Evolutionary conservation across 2,888 invertebrate genomes (phyloP).

Genomic region (Poecilobothrus nobilitatus): DNA sequence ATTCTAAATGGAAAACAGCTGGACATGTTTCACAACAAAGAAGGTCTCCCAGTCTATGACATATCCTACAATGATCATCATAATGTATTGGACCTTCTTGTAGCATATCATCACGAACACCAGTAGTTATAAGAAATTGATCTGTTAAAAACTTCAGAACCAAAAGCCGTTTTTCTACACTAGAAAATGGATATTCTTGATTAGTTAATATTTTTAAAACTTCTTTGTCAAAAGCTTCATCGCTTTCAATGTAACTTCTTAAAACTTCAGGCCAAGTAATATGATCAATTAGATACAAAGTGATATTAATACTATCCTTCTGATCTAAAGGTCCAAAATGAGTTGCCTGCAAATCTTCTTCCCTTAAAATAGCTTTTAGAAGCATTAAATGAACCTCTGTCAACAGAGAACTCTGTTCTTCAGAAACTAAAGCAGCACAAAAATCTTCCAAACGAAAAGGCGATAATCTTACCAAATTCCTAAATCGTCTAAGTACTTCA

Average conservation of each 20-base stretch:
- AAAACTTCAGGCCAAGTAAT: conserved; percentile 96
- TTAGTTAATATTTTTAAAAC: conserved; percentile 61
- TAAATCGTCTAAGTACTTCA: conserved; percentile 89
- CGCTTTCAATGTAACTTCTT: conserved; percentile 84
- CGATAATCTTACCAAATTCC: conserved; percentile 81
- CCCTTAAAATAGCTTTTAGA: conserved; percentile 78
- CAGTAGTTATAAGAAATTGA: conserved; percentile 86
- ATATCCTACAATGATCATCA: conserved; percentile 86
- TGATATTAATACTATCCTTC: conserved; percentile 93
- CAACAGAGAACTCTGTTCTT: conserved; percentile 84
- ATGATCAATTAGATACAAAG: conserved; percentile 84
- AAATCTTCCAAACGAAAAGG: conserved; percentile 96
- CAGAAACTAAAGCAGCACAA: conserved; percentile 83
- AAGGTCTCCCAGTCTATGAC: conserved; percentile 87
- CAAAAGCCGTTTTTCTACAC: conserved; percentile 65
- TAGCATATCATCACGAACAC: conserved; percentile 84
- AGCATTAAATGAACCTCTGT: conserved; percentile 92
- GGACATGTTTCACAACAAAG: conserved; percentile 97
- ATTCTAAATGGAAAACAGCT: conserved; percentile 94
- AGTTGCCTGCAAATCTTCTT: conserved; percentile 90
- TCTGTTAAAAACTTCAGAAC: conserved; percentile 88
- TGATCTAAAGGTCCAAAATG: conserved; percentile 94
- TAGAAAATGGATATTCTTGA: conserved; percentile 82
- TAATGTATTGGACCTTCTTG: conserved; percentile 92
- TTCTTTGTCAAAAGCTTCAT: conserved; percentile 65